Evolutionary conservation across 1,140 invertebrate species (phyloP), one percentile per base, ranked within the genome.

Genomic region (Caenorhabditis remanei): DNA sequence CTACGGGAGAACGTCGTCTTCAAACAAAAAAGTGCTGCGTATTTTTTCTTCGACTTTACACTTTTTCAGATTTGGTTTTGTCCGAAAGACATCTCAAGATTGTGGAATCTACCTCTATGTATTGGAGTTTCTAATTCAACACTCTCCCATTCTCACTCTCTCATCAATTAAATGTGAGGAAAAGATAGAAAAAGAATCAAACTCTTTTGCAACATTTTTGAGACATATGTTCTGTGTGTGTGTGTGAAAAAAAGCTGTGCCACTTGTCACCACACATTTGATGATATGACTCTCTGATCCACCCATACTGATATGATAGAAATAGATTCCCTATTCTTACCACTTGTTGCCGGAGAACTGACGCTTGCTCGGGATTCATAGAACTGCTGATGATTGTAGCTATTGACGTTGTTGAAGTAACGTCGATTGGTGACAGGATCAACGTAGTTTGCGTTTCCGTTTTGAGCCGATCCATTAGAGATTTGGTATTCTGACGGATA

Each of bases 381-480:
- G 71, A 79, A 79, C 46, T 79, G 71, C 16, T 79, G 71, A 11
- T 79, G 71, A 24, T 79, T 79, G 71, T 79, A 79, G 13, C 71
- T 46, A 14, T 79, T 79, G 71, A 79, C 71, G 46, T 79, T 79
- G 21, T 48, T 50, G 46, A 79, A 79, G 46, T 24, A 79, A 24
- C 71, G 71, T 13, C 71, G 43, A 24, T 79, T 48, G 43, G 40
- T 19, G 21, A 21, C n/a, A 21, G 43, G n/a, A 53, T 79, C 71
- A 7, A 53, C 71, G 40, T 79, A 79, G n/a, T 79, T 79, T 24
- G 32, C 43, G 53, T 7, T 79, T 24, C 8, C 43, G 53, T 7
- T 79, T 50, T 79, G 71, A 50, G 71, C 71, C 19, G 71, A 79
- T 79, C 71, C 71, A 13, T n/a, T 79, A 24, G 43, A 41, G 46